phyloP scores from a whole-genome alignment of 2,888 invertebrate genomes.

The Phaedon cochleariae region DNA sequence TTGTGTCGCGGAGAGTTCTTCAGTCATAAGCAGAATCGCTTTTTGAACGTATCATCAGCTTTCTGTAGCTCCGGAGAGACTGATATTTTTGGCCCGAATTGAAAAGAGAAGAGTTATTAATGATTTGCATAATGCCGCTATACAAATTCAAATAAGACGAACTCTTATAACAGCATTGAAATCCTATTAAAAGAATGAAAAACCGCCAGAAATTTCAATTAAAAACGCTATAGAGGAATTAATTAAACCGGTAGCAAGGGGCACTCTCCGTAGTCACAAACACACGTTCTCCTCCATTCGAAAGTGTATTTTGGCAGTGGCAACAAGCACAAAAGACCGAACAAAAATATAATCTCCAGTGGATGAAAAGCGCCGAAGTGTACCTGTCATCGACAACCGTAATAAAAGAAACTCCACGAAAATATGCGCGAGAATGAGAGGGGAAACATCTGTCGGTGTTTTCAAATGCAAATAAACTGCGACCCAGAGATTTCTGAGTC shows the following conservation, averaged over 20 bases:
- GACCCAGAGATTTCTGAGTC: slow-evolving; percentile 14
- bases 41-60: background rate
- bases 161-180: background rate
- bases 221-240: slow-evolving; percentile 3
- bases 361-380: slow-evolving; percentile 31
- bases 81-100: too few species aligned
- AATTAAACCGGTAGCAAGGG: slow-evolving; percentile 3
- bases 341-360: slow-evolving; percentile 33
- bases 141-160: background rate
- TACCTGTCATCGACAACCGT: slow-evolving; percentile 41
- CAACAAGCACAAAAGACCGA: slow-evolving; percentile 20
- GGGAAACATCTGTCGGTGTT: slow-evolving; percentile 27
- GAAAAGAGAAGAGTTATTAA: too few species aligned
- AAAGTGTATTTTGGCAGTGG: background rate
- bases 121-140: background rate
- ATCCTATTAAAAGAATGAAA: background rate
- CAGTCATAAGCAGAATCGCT: slow-evolving; percentile 12
- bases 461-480: slow-evolving; percentile 31
- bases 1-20: slow-evolving; percentile 10
- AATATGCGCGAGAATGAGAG: slow-evolving; percentile 20
- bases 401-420: slow-evolving; percentile 27
- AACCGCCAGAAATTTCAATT: slow-evolving; percentile 5
- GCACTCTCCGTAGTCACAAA: background rate
- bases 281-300: background rate
- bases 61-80: too few species aligned